Evolutionary conservation across 2,797 vertebrate genomes (phyloP), one percentile per base, ranked within the genome.

Genomic region (Propithecus deckenii): DNA sequence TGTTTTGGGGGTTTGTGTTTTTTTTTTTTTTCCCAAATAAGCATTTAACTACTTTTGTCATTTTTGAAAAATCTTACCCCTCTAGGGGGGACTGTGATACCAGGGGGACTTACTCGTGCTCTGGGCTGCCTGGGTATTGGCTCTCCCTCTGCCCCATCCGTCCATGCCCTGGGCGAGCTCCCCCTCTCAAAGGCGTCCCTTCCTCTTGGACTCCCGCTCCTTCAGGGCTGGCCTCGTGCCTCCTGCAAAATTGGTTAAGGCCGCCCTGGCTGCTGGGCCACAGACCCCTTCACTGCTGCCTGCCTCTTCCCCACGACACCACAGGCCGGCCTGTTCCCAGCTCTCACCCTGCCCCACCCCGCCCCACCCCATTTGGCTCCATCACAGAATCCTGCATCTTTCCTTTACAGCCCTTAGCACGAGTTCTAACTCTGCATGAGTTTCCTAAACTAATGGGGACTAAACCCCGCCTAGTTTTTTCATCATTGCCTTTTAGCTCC

Each of bases 1-100:
- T 94, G 30, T 57, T 61, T 94, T 57, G 57, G 71, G 46, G 8
- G 43, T 65, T 67, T n/a, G n/a, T n/a, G n/a, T n/a, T n/a, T n/a
- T n/a, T 13, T 79, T 28, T 48, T 50, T 7, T 0, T 30, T 57
- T 78, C 63, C 20, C 50, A 92, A 90, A 46, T 52, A 75, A 86
- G 48, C 46, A 67, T 32, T 50, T 22, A 79, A 79, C 32, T 35
- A 69, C 25, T 69, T 86, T 67, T 69, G 50, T 22, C 10, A 41
- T 38, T 43, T 75, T 65, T 93, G 41, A 76, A 76, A 76, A 63
- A 25, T 12, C n/a, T 59, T 28, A 30, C 11, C 6, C 22, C 43
- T 23, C 15, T 10, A 1, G 35, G 55, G 23, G 59, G 32, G 25
- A 72, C 78, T 41, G 48, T 32, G 50, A 38, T 14, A 32, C 50